Percentiles rank a stretch among this genome's conserved stretches.
Evolutionary conservation across 2,797 vertebrate genomes (phyloP).

Genomic region (Gallirallus australis): DNA sequence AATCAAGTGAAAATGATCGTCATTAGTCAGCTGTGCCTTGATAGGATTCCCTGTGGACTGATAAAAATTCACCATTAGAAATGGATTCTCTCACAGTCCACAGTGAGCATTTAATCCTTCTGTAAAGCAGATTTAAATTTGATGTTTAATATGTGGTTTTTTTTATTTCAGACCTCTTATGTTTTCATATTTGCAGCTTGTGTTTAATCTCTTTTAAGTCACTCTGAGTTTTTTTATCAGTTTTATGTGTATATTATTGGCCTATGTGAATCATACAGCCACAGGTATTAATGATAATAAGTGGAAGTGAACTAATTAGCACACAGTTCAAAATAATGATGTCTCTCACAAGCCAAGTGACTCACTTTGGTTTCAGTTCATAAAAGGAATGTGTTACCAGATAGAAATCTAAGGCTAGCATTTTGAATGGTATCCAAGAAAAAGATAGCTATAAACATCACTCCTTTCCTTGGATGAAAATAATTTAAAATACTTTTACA

Average conservation of each 20-base stretch:
- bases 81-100: slow-evolving; percentile 59
- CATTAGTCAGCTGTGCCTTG: slow-evolving; percentile 74
- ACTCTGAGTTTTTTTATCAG: neutral
- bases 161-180: slow-evolving; percentile 31
- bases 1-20: slow-evolving; percentile 78
- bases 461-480: neutral
- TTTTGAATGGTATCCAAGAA: neutral
- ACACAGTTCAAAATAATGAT: slow-evolving; percentile 36
- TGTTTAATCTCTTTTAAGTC: slow-evolving; percentile 66
- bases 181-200: slow-evolving; percentile 18
- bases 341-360: slow-evolving; percentile 28
- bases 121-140: slow-evolving; percentile 74
- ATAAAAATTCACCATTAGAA: slow-evolving; percentile 75
- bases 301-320: slow-evolving; percentile 45
- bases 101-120: slow-evolving; percentile 63
- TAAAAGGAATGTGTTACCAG: neutral
- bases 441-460: neutral
- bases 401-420: neutral
- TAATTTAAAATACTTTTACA: neutral
- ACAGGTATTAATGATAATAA: slow-evolving; percentile 41
- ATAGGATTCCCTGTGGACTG: slow-evolving; percentile 67
- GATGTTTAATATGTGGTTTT: slow-evolving; percentile 27
- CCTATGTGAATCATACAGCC: neutral
- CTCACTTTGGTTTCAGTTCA: slow-evolving; percentile 17
- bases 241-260: slow-evolving; percentile 19